A percentile compares a stretch with the other conserved stretches of the same genome.
These are phyloP conservation scores for Archilochus colubris DNA, from an alignment of 2,113 vertebrate species.

Conservation along the genomic window DNA sequence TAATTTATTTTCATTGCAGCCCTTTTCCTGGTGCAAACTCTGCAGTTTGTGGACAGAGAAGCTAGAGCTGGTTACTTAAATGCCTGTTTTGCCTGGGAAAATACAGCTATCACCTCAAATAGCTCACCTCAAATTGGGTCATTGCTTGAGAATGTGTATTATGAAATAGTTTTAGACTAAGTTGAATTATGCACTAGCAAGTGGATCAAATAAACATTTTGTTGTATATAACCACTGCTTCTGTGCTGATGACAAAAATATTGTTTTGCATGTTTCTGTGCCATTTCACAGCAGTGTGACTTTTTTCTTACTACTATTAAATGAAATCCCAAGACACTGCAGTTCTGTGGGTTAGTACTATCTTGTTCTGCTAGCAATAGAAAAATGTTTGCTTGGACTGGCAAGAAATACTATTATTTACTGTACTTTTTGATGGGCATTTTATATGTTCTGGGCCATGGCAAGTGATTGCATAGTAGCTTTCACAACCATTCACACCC, in stretches of 20 bases:
- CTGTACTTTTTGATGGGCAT: neutral
- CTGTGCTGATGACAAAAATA: conserved; percentile 20
- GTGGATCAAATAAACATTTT: conserved; percentile 5
- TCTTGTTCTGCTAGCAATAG: conserved; percentile 30
- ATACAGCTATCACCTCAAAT: neutral
- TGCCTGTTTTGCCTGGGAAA: neutral
- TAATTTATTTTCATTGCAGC: neutral
- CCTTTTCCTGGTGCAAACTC: neutral
- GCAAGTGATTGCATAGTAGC: neutral
- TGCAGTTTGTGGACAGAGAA: neutral
- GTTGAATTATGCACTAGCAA: neutral
- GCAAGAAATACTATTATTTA: conserved; percentile 18
- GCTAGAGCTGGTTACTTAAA: neutral
- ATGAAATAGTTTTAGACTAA: neutral
- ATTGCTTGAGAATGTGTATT: neutral
- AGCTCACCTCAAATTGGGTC: neutral
- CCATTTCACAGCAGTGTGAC: neutral
- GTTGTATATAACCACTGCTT: neutral
- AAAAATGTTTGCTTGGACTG: conserved; percentile 51
- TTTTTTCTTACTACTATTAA: conserved; percentile 32
- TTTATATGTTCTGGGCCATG: neutral
- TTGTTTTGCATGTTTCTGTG: neutral
- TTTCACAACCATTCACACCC: accelerated
- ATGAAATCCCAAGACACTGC: conserved; percentile 15
- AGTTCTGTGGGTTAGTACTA: conserved; percentile 28